Percentiles rank a stretch among this genome's conserved stretches.
These are phyloP conservation scores for Heliconius aoede DNA, from an alignment of 2,888 invertebrate genomes.

Conservation along the genomic window DNA sequence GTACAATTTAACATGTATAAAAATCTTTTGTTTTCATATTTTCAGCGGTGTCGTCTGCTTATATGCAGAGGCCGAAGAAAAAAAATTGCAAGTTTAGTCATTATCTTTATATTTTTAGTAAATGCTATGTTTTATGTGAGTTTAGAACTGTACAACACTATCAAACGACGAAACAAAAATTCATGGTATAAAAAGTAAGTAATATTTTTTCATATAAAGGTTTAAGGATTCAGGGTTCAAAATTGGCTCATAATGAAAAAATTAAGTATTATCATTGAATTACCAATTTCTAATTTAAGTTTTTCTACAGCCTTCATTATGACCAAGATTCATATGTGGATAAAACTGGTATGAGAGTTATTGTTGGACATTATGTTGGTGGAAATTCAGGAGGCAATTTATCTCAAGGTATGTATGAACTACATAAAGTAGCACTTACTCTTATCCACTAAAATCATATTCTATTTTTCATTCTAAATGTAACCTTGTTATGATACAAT, in stretches of 20 bases:
- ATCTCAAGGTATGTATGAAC: constrained; percentile 85
- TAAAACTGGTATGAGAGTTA: constrained; percentile 89
- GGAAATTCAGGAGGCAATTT: constrained; percentile 91
- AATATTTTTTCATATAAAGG: too few relatives aligned
- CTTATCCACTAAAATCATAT: background rate
- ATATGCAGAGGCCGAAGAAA: constrained; percentile 76
- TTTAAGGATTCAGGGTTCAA: too few relatives aligned
- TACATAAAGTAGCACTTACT: background rate
- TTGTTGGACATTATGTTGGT: constrained; percentile 95
- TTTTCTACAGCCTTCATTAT: constrained; percentile 76
- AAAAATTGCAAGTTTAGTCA: constrained; percentile 64
- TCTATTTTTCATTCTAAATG: background rate
- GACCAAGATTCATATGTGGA: constrained; percentile 89
- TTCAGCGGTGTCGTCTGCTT: constrained; percentile 69
- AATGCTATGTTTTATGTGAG: constrained; percentile 76
- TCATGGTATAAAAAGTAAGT: constrained; percentile 71
- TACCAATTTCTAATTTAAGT: background rate
- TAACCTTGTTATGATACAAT: background rate
- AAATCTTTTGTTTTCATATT: constrained; percentile 11
- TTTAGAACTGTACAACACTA: constrained; percentile 68
- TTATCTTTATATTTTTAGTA: constrained; percentile 67
- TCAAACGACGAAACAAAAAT: constrained; percentile 63
- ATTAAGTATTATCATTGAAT: background rate
- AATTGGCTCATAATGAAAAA: background rate
- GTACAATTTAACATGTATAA: background rate